Evolutionary conservation across 2,797 vertebrate genomes (phyloP), one percentile per base, ranked within the genome.

Genomic region (Thripadectes ignobilis): DNA sequence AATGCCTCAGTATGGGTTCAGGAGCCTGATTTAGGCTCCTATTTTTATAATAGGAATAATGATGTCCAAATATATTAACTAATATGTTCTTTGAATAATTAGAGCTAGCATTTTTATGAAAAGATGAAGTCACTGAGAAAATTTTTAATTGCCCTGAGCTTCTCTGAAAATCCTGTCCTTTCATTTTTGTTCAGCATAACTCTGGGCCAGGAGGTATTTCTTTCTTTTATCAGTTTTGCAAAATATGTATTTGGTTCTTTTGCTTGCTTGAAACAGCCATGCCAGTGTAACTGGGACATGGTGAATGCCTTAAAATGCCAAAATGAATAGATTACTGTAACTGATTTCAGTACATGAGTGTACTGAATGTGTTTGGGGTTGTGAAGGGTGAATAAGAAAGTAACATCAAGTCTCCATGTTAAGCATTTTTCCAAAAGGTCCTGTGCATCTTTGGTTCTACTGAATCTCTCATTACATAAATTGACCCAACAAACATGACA

Each of bases 11-110:
- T 49, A 69, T 63, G 72, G 29, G 17, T 45, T 85, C 43, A 43
- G 79, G 52, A 95, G 62, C 59, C 69, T 39, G 32, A 86, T 55
- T 94, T 81, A 93, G 62, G 48, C 39, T 89, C 23, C 89, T 94
- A 24, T 94, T 91, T 94, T 96, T 94, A 66, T 67, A 69, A 93
- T 10, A 4, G 36, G 57, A 76, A 38, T 67, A 41, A 75, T 90
- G 69, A 58, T 24, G 72, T 89, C 65, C 45, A 83, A 87, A 74
- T 57, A 32, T 73, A 91, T 71, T 82, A 85, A 63, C 55, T 69
- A 76, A 14, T 78, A 6, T 62, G n/a, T 78, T 83, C 62, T 62
- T 88, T 94, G 78, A 89, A 77, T 91, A 88, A 85, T 66, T 72
- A 39, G 32, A 85, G 39, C 66, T 84, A 75, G 22, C 75, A 55